Evolutionary conservation across 1,140 invertebrate species (phyloP).

Genomic region (Caerostris extrusa): DNA sequence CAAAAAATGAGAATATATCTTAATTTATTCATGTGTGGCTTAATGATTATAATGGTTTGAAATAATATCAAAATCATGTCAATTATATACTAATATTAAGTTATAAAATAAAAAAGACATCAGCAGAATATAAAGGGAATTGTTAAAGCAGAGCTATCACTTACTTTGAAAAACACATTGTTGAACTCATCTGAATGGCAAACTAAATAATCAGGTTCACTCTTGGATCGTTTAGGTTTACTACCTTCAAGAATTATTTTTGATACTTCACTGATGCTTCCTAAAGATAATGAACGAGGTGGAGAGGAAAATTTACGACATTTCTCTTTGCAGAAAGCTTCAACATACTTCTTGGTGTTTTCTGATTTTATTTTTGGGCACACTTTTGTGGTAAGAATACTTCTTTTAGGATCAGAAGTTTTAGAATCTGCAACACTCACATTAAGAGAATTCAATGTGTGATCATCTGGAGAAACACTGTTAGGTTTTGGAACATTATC

Average conservation of each 20-base stretch:
- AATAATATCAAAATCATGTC: no score
- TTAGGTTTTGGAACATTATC: constrained; percentile 33
- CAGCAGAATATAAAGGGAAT: no score
- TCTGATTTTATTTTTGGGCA: constrained; percentile 42
- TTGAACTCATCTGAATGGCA: constrained; percentile 49
- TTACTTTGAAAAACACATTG: constrained; percentile 61
- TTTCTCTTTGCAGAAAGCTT: constrained; percentile 43
- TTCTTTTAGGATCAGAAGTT: background rate
- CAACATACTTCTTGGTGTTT: constrained; percentile 46
- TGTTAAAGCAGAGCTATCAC: background rate
- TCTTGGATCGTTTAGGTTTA: constrained; percentile 13
- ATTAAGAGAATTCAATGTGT: constrained; percentile 7
- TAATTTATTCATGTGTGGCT: no score
- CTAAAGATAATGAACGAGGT: constrained; percentile 46
- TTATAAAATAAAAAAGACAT: no score
- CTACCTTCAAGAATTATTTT: background rate
- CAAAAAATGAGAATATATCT: no score
- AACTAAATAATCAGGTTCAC: constrained; percentile 58
- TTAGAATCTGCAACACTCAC: constrained; percentile 36
- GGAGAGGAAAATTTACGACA: background rate
- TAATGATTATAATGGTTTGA: no score
- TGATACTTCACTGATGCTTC: constrained; percentile 4
- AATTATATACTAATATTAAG: no score
- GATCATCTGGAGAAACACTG: constrained; percentile 34
- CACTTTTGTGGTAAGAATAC: background rate